Conservation (phyloP, 1,140 invertebrate genomes). For the Ceratitis capitata region DNA sequence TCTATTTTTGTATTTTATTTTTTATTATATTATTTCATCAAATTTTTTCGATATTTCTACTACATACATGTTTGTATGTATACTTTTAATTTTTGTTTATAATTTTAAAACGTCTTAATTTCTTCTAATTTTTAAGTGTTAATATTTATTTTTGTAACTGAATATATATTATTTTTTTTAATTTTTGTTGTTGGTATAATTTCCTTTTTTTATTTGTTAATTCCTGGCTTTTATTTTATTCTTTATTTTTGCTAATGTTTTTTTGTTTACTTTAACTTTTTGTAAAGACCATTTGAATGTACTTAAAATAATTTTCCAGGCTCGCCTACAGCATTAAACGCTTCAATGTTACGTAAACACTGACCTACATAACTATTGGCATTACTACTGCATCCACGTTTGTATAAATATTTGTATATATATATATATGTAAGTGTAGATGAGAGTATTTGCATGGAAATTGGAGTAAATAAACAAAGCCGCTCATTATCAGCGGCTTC, state of each 20-base stretch:
- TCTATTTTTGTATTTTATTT: no score
- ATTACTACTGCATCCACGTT: neutral
- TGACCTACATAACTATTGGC: conserved; percentile 1
- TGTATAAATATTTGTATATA: neutral
- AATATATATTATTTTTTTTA: neutral
- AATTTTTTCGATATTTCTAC: no score
- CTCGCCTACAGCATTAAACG: neutral
- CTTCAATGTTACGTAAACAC: neutral
- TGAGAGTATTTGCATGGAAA: neutral
- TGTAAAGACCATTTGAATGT: no score
- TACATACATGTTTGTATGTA: no score
- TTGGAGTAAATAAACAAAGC: conserved; percentile 26
- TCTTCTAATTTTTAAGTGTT: no score
- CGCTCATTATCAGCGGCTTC: neutral
- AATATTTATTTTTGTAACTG: no score
- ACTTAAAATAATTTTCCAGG: neutral
- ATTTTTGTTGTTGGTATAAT: neutral
- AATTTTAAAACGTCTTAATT: no score
- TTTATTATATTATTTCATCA: no score
- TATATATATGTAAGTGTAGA: neutral
- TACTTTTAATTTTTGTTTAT: no score
- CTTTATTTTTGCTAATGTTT: no score
- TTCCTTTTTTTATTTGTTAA: neutral
- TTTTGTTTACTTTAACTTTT: no score
- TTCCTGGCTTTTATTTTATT: no score